Percentiles rank a stretch among this genome's conserved stretches.
These are phyloP conservation scores for Leucopsar rothschildi DNA, from an alignment of 2,113 vertebrate genomes.

Conservation along the genomic window DNA sequence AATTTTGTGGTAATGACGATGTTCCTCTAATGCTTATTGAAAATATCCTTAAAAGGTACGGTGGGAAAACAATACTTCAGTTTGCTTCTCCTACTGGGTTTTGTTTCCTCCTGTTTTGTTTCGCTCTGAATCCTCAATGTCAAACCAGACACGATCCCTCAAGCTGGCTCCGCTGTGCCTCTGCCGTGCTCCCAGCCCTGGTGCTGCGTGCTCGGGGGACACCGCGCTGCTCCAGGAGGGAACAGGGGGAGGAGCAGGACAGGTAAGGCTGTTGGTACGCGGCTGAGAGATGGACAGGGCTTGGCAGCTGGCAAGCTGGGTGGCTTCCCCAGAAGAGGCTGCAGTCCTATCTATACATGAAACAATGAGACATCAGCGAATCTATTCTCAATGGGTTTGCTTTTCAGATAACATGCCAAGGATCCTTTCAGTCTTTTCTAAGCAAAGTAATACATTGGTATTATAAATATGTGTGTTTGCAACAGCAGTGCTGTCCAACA, in stretches of 20 bases:
- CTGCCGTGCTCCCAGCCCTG: background rate
- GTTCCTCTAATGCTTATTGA: background rate
- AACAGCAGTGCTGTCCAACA: background rate
- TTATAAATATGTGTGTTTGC: accelerated
- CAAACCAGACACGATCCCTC: no score
- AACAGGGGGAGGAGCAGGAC: background rate
- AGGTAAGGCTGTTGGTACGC: accelerated
- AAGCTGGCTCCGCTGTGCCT: background rate
- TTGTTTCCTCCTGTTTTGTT: background rate
- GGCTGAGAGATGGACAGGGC: no score
- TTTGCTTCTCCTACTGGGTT: background rate
- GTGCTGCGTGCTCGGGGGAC: background rate
- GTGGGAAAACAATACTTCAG: background rate
- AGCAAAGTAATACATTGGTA: background rate
- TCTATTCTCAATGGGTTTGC: background rate
- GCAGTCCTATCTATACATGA: accelerated
- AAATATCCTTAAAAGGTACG: background rate
- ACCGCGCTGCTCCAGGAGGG: background rate
- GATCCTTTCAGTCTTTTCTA: background rate
- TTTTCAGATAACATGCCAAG: background rate
- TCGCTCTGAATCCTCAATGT: background rate
- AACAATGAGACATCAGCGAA: accelerated
- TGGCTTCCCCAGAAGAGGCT: background rate
- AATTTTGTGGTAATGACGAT: background rate
- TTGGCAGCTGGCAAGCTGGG: background rate